Percentiles rank a stretch among this genome's conserved stretches.
These are phyloP conservation scores for Vimba vimba DNA, from an alignment of 2,113 vertebrate genomes.

Conservation along the genomic window DNA sequence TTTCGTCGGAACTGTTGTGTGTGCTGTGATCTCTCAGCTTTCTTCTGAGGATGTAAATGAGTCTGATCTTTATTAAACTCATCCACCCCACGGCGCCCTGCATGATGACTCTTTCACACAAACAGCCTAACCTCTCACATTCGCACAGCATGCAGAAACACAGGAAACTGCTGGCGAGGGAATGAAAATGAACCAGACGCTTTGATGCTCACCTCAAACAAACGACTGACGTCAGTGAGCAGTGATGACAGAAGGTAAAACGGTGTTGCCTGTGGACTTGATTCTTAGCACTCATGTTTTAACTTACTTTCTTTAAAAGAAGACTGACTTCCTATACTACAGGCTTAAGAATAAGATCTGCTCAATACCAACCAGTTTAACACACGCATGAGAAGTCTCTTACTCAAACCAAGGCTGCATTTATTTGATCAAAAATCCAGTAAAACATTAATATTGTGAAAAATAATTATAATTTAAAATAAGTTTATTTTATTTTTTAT, in stretches of 20 bases:
- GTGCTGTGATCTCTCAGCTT: conserved; percentile 18
- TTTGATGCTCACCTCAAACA: conserved; percentile 34
- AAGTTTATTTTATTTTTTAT: too few species aligned
- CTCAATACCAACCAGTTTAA: neutral
- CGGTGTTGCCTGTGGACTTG: neutral
- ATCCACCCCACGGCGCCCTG: conserved; percentile 5
- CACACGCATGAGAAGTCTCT: neutral
- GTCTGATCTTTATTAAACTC: conserved; percentile 47
- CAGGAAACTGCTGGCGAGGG: conserved; percentile 5
- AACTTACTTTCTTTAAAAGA: neutral
- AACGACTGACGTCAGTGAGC: neutral
- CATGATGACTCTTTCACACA: conserved; percentile 25
- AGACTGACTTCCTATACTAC: neutral
- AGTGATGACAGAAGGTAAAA: neutral
- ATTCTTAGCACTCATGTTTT: neutral
- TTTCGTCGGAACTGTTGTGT: neutral
- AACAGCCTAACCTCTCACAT: conserved; percentile 30
- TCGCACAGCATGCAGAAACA: neutral
- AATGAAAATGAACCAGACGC: conserved; percentile 12
- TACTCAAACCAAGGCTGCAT: too few species aligned
- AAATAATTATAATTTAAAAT: too few species aligned
- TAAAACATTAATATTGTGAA: too few species aligned
- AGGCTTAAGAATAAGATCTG: neutral
- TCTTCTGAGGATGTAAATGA: conserved; percentile 47
- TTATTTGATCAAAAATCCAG: too few species aligned